phyloP scores from a whole-genome alignment of 2,113 vertebrate species.

The Penelope pileata region DNA sequence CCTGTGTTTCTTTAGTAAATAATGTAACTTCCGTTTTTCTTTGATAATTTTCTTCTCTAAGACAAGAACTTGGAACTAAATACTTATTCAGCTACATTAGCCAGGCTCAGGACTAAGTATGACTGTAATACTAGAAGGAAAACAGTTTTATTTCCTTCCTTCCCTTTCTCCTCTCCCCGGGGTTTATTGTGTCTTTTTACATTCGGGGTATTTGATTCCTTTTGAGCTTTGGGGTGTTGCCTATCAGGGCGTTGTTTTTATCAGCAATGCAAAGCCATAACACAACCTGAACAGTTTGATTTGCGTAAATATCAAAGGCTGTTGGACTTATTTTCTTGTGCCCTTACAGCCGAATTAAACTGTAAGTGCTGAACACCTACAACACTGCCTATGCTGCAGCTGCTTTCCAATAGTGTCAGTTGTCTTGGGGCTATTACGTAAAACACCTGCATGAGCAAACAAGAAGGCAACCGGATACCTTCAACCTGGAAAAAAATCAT shows the following conservation, averaged over 20 bases:
- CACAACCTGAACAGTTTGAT: neutral
- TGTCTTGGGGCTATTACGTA: neutral
- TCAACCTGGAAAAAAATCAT: conserved; percentile 23
- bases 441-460: conserved; percentile 54
- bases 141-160: neutral
- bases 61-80: neutral
- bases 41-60: neutral
- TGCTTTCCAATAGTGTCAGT: conserved; percentile 21
- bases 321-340: neutral
- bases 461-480: conserved; percentile 24
- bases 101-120: neutral
- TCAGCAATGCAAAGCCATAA: neutral
- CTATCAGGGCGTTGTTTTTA: neutral
- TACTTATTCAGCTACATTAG: neutral
- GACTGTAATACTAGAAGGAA: neutral
- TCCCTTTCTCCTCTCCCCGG: too few species aligned
- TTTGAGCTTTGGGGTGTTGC: neutral
- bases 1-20: neutral
- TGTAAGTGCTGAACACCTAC: neutral
- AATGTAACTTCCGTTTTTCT: neutral
- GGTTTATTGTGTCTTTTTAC: neutral
- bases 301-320: neutral
- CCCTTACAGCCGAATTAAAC: neutral
- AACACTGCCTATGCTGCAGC: neutral
- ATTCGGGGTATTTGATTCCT: neutral